Base-by-base conservation (phyloP, 2,888 invertebrate genomes). In the Encarsia formosa region DNA sequence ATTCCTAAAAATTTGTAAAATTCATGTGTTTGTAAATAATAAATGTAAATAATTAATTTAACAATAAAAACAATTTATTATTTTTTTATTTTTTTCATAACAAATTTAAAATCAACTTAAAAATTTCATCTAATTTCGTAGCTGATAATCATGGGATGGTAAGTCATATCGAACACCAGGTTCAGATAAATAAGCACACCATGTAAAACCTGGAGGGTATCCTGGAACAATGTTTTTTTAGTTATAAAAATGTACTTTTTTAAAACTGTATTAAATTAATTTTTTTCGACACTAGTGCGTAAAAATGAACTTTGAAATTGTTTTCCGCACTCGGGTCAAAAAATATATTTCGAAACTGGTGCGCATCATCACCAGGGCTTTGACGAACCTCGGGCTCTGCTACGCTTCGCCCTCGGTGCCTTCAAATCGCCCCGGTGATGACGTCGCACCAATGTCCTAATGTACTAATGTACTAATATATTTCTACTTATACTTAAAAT, bases 161-260 rank as follows among this genome's bases (percentile, higher is more conserved):
- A 49, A 38, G 43, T 59, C 44, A 57, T 29, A 52, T 64, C 65
- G 61, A 54, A 63, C 35, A 49, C 61, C 62, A 62, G 72, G 68
- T 59, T 69, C 69, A 47, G 61, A 67, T 61, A 73, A 61, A 61
- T 73, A 72, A 64, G 70, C 68, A 61, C 73, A 73, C 73, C 73
- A 73, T 46, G 71, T 72, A 51, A 70, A 73, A 43, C 73, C 73
- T 56, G 73, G 68, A 54, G 73, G 73, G 60, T 71, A 73, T 59
- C 72, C 73, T 73, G 70, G 52, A 73, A 72, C 66, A 68, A 46
- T 43, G 24, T 9, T 49, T 37, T 34, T 48, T 26, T 40, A 20
- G 31, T 41, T 11, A 20, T 41, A 31, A 38, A 15, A 35, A 44
- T 31, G 39, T 42, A 31, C 32, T 40, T 22, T 35, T 37, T n/a